phyloP scores from a whole-genome alignment of 2,113 vertebrate genomes.

The Petroica traversi region DNA sequence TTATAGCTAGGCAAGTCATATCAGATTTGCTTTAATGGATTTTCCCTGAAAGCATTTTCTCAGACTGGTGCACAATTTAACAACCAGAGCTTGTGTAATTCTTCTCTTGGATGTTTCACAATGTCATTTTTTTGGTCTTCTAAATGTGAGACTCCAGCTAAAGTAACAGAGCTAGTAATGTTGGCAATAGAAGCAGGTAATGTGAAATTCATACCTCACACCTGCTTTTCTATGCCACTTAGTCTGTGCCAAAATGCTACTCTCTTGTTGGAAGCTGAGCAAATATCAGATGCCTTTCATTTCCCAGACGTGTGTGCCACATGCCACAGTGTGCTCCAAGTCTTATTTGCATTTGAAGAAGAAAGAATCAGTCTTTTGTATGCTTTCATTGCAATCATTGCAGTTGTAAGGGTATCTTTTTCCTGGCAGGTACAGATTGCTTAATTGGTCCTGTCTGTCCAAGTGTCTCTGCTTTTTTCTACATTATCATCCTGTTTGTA shows the following conservation, averaged over 20 bases:
- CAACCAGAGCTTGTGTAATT: not conserved
- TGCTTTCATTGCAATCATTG: not conserved
- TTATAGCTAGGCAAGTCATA: not conserved
- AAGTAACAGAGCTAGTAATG: not conserved
- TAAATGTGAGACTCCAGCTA: not conserved
- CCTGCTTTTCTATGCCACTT: conserved; percentile 5
- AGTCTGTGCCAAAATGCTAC: conserved; percentile 25
- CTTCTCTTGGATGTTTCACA: not conserved
- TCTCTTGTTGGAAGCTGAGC: conserved; percentile 33
- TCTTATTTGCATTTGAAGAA: conserved; percentile 45
- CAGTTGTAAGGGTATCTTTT: not conserved
- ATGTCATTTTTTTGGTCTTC: not conserved
- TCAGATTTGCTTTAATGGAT: conserved; percentile 9
- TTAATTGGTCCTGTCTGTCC: not conserved
- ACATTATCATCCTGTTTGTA: not conserved
- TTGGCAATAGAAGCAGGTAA: conserved; percentile 45
- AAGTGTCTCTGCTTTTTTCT: not conserved
- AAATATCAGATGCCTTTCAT: conserved; percentile 45
- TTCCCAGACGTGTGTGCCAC: conserved; percentile 2
- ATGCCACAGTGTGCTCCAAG: not conserved
- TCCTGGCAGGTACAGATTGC: not conserved
- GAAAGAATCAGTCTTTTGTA: conserved; percentile 5
- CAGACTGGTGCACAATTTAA: not conserved
- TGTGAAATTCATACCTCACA: conserved; percentile 48
- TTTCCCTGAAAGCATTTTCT: conserved; percentile 22